These are phyloP conservation scores for Stratiolaelaps scimitus DNA, from an alignment of 1,140 invertebrate genomes.

Conservation along the genomic window DNA sequence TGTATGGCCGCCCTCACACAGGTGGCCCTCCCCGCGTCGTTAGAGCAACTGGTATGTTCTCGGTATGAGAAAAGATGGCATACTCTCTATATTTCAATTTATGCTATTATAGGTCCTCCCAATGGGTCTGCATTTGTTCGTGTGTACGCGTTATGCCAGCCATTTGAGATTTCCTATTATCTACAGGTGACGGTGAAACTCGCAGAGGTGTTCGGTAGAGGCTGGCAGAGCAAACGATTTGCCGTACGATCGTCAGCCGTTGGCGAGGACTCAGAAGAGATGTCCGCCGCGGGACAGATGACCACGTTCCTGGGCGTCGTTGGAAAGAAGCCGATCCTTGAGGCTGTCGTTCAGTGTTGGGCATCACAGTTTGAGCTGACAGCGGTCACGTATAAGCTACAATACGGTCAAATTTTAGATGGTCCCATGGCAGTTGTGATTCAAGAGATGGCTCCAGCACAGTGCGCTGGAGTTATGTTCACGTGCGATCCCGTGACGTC, in stretches of 20 bases:
- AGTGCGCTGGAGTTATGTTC: conserved; percentile 62
- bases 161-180: too few relatives aligned
- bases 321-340: conserved; percentile 43
- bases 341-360: conserved; percentile 57
- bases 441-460: conserved; percentile 57
- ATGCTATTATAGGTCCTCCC: too few relatives aligned
- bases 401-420: conserved; percentile 52
- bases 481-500: conserved; percentile 58
- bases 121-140: too few relatives aligned
- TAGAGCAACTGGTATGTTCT: too few relatives aligned
- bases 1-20: too few relatives aligned
- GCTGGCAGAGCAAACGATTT: conserved; percentile 34
- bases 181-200: too few relatives aligned
- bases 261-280: conserved; percentile 57
- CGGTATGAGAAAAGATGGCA: too few relatives aligned
- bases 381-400: conserved; percentile 56
- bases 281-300: conserved; percentile 67
- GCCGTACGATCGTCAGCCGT: conserved; percentile 54
- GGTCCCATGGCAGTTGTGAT: conserved; percentile 64
- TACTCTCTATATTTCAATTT: too few relatives aligned
- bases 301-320: conserved; percentile 55
- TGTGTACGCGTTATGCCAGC: too few relatives aligned
- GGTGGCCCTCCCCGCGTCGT: too few relatives aligned
- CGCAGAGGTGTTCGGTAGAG: too few relatives aligned
- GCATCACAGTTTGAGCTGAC: conserved; percentile 58